Evolutionary conservation across 2,888 invertebrate species (phyloP).

Genomic region (Notodonta dromedarius): DNA sequence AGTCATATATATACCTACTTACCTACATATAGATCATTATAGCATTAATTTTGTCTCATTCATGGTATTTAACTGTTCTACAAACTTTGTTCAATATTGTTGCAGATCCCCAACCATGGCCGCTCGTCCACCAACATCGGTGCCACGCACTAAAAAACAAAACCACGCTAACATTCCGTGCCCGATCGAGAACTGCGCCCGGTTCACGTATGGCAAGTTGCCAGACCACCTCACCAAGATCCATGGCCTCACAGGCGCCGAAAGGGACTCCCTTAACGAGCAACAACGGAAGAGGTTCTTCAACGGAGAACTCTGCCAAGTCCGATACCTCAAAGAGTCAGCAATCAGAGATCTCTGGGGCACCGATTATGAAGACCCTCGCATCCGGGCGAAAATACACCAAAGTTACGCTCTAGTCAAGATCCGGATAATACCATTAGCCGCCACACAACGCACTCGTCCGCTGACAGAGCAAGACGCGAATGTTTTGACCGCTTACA

Average conservation of each 20-base stretch:
- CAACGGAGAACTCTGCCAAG: constrained; percentile 82
- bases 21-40: too few species aligned
- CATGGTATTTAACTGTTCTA: too few species aligned
- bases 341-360: constrained; percentile 83
- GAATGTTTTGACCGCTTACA: constrained; percentile 79
- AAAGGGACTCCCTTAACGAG: constrained; percentile 78
- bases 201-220: constrained; percentile 81
- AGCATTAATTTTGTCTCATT: too few species aligned
- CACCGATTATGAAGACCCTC: constrained; percentile 76
- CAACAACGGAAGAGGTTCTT: constrained; percentile 81
- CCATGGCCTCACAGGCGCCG: constrained; percentile 77
- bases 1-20: too few species aligned
- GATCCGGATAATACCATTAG: constrained; percentile 78
- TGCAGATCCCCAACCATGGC: constrained; percentile 42
- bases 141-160: constrained; percentile 77
- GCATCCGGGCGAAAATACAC: constrained; percentile 77
- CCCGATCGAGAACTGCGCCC: constrained; percentile 80
- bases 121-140: constrained; percentile 57
- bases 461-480: constrained; percentile 81
- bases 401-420: constrained; percentile 80
- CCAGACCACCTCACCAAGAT: constrained; percentile 81
- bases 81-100: background rate
- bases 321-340: constrained; percentile 77
- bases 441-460: constrained; percentile 74
- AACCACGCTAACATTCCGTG: constrained; percentile 83